Evolutionary conservation across 1,140 invertebrate species (phyloP), one percentile per base, ranked within the genome.

Genomic region (Aphaenogaster floridana): DNA sequence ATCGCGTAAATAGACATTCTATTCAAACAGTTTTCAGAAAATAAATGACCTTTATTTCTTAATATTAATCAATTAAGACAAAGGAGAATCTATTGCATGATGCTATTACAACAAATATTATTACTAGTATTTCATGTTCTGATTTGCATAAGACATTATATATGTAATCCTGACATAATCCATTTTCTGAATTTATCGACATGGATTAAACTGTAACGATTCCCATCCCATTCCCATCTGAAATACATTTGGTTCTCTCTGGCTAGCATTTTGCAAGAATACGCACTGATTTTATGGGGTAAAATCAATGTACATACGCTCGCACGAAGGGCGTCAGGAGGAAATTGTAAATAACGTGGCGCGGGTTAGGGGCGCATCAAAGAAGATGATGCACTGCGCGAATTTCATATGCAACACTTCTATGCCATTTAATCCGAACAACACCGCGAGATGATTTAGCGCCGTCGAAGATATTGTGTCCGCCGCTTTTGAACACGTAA

Each of bases 391-490:
- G 90, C 81, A 34, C 48, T 74, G 63, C 81, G 52, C 54, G 90
- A 90, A 91, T 90, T 89, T 90, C 85, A 57, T 79, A 69, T 71
- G 74, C 74, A 86, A 81, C 72, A 89, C 81, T 90, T 90, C 89
- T 88, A 61, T 88, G 74, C 78, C 89, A 90, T 91, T 90, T 91
- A 86, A 77, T 88, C 83, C 89, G 50, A 66, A 81, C 87, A 84
- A 64, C 80, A 59, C 54, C 61, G 86, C 72, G 28, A 69, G 15
- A 59, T 86, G 79, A 90, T 91, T 91, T 83, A 90, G 72, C 45
- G 71, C 61, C 63, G 74, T 57, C 39, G 61, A 86, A 80, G 85
- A 80, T 78, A 79, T 77, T 59, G 48, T 48, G 54, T 72, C 76
- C 28, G 86, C 45, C n/a, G 77, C 57, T 87, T 57, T 45, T 79